A percentile compares a stretch with the other conserved stretches of the same genome.
Evolutionary conservation across 1,140 invertebrate genomes (phyloP).

Genomic region (Eciton burchellii): DNA sequence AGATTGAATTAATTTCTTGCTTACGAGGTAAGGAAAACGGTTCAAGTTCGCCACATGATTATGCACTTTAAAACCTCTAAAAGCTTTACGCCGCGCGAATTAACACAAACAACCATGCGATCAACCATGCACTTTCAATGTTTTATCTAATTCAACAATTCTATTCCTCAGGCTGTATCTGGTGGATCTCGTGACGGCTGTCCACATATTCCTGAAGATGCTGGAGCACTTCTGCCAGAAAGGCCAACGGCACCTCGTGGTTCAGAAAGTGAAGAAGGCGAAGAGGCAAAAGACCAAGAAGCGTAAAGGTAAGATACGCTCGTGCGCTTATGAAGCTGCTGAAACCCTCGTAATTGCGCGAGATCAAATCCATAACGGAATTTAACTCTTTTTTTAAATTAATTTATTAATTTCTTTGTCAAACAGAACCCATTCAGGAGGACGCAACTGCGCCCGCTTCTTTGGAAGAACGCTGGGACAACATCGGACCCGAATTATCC

Average conservation of each 20-base stretch:
- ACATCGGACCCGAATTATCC: slow-evolving; percentile 89
- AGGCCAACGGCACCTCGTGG: slow-evolving; percentile 88
- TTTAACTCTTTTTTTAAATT: too few species aligned
- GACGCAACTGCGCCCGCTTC: slow-evolving; percentile 75
- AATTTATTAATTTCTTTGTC: slow-evolving; percentile 1
- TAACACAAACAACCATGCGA: neutral
- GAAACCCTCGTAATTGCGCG: neutral
- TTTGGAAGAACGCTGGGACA: slow-evolving; percentile 91
- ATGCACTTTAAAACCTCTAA: slow-evolving; percentile 5
- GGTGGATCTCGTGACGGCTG: slow-evolving; percentile 94
- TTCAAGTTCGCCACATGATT: slow-evolving; percentile 32
- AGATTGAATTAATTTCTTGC: slow-evolving; percentile 68
- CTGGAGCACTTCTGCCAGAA: slow-evolving; percentile 92
- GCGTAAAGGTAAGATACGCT: slow-evolving; percentile 82
- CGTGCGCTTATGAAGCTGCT: neutral
- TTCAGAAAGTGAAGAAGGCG: slow-evolving; percentile 89
- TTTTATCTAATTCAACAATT: too few species aligned
- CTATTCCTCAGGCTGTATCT: slow-evolving; percentile 93
- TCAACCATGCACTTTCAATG: slow-evolving; percentile 19
- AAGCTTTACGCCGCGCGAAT: too few species aligned
- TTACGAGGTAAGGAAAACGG: slow-evolving; percentile 9
- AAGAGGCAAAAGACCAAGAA: slow-evolving; percentile 86
- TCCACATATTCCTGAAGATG: slow-evolving; percentile 97
- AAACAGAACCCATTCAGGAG: slow-evolving; percentile 66
- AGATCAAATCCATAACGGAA: slow-evolving; percentile 9